A percentile compares a stretch with the other conserved stretches of the same genome.
Evolutionary conservation across 2,797 vertebrate genomes (phyloP).

Genomic region (Phyllotis vaccarum): DNA sequence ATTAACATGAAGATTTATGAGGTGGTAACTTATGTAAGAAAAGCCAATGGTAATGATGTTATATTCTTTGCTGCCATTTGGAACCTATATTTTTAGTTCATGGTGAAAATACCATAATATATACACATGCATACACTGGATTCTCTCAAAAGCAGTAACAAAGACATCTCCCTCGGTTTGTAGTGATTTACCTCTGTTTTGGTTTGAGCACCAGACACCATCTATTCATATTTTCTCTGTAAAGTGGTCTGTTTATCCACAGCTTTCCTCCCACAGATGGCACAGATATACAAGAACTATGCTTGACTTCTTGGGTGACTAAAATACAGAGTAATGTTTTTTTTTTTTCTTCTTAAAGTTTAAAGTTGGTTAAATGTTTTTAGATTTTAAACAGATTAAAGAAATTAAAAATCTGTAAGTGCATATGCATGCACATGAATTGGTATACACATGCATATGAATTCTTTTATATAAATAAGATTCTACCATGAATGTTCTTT

Average conservation of each 20-base stretch:
- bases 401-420: neutral
- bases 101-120: constrained; percentile 59
- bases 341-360: constrained; percentile 7
- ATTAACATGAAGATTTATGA: constrained; percentile 74
- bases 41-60: constrained; percentile 65
- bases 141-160: constrained; percentile 60
- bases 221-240: constrained; percentile 60
- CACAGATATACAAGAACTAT: constrained; percentile 55
- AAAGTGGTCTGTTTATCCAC: constrained; percentile 68
- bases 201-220: constrained; percentile 57
- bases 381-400: constrained; percentile 28
- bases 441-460: neutral
- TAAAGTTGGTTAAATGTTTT: constrained; percentile 22
- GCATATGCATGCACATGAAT: neutral
- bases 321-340: constrained; percentile 46
- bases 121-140: neutral
- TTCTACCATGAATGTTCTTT: neutral
- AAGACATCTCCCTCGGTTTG: constrained; percentile 53
- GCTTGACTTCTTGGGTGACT: constrained; percentile 63
- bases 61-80: constrained; percentile 67
- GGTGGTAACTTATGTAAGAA: constrained; percentile 74
- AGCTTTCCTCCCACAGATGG: constrained; percentile 68
- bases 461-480: constrained; percentile 57
- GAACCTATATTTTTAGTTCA: constrained; percentile 71
- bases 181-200: constrained; percentile 69